Evolutionary conservation across 53 echinoderm and acorn worm genomes (phyloP), one percentile per base, ranked within the genome.

Genomic region (Hippasteria phrygiana): DNA sequence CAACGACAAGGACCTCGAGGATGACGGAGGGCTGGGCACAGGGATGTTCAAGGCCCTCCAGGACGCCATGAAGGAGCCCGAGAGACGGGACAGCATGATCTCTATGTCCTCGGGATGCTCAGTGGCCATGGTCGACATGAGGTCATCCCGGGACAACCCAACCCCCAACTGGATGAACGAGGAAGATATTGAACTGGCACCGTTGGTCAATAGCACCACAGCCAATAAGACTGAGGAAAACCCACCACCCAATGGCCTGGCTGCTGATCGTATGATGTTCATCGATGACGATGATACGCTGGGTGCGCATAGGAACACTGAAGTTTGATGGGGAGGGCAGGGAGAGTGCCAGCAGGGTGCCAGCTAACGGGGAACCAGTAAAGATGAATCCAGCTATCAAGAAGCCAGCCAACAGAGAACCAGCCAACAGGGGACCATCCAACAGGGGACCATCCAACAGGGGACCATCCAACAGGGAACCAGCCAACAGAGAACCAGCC

Each of bases 1-100:
- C 0, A 88, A 97, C 46, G 91, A 97, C 46, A 90, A 91, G 64
- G 97, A 97, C 12, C 16, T 93, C 16, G 93, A 85, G 7, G 91
- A 91, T 7, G 93, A 93, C 2, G 94, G 79, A 28, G 86, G 89
- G 2, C 76, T 95, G 5, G 97, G 97, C 5, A 95, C 95, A 10
- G 97, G 95, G 27, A 97, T 97, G 97, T 97, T 97, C 87, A 93
- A 97, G 81, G 93, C 93, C 13, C 87, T 97, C 33, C 94, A 95
- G 65, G 92, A 95, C 27, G 95, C 95, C 4, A 95, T 97, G 92
- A 92, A 91, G 46, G 95, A 95, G 46, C 92, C 95, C 2, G 93
- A 94, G 51, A 77, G 90, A 17, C 62, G 92, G 12, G 96, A 96
- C 79, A 95, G 94, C 42, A 96, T 96, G 94, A 74, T 91, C 48